Evolutionary conservation across 1,140 invertebrate species (phyloP).

Genomic region (Anastrepha obliqua): DNA sequence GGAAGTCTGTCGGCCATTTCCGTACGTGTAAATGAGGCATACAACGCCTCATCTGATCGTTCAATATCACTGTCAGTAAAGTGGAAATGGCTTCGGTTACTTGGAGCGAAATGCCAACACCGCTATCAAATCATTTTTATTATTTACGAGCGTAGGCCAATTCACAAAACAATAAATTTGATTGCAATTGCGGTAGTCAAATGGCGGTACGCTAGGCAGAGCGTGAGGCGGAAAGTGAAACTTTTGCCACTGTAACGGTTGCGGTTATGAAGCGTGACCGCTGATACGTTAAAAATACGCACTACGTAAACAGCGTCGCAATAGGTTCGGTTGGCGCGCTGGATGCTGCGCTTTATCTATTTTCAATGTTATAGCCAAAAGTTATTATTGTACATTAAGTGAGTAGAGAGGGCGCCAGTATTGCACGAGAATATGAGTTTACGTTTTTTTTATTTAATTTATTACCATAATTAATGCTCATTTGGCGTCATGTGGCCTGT

Average conservation of each 20-base stretch:
- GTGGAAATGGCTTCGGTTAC: conserved; percentile 8
- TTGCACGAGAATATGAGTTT: no score
- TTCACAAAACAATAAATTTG: conserved; percentile 50
- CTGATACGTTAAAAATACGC: neutral
- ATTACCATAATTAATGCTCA: conserved; percentile 42
- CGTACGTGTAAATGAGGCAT: conserved; percentile 42
- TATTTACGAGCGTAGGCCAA: conserved; percentile 38
- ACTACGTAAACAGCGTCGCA: neutral
- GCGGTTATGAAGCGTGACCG: conserved; percentile 6
- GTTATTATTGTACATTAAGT: neutral
- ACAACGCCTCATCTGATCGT: conserved; percentile 38
- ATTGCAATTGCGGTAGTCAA: neutral
- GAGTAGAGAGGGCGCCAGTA: neutral
- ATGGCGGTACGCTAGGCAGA: neutral
- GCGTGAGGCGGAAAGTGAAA: neutral
- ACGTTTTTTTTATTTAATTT: conserved; percentile 21
- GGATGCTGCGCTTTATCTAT: no score
- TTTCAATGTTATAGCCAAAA: neutral
- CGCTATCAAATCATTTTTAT: conserved; percentile 16
- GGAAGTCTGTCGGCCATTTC: conserved; percentile 21
- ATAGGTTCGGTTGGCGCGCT: no score
- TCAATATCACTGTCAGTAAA: conserved; percentile 39
- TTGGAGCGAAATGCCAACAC: neutral
- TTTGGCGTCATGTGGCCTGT: conserved; percentile 36
- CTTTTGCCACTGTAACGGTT: conserved; percentile 18